Base-by-base conservation (phyloP, 2,888 invertebrate species). In the Caradrina clavipalpis region DNA sequence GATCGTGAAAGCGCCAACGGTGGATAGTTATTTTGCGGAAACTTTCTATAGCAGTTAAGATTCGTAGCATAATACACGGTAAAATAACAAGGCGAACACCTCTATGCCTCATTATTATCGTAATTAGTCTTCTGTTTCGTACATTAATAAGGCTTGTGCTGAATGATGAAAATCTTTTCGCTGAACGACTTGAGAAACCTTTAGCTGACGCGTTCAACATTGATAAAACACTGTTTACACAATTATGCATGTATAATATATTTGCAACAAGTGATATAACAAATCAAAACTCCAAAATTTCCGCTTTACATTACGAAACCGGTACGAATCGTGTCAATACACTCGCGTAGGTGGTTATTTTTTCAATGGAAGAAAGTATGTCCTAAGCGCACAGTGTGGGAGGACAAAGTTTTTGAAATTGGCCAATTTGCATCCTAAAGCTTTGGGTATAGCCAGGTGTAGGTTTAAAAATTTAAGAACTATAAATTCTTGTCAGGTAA, bases 331-430 rank as follows among this genome's bases (percentile, higher is more conserved):
- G 92, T 92, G 94, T 92, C 94, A 90, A 92, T 93, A 90, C 84
- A 86, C 88, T 86, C 80, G 84, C 85, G 94, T 93, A 90, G 94
- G 94, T 88, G 89, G 89, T 69, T 72, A 87, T 91, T 93, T 89
- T 94, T 93, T 93, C 91, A 92, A 93, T 92, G 89, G 88, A 94
- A 93, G 95, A 95, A 95, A 95, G 95, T 92, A 88, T 83, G 71
- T 78, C 78, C 71, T 71, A 73, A 59, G 58, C 60, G 57, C 63
- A 35, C 65, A 73, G 82, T 86, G 91, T 90, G 88, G 89, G 91
- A 85, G 73, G 83, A 59, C 75, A 63, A 21, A 60, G 80, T 70
- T 82, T 80, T 84, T 79, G 78, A 83, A 87, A 88, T 89, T 89
- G 78, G 85, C 84, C 82, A 90, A 89, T 87, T 86, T 86, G 85